Conservation (phyloP, 1,140 invertebrate genomes). For the Eueides isabella region DNA sequence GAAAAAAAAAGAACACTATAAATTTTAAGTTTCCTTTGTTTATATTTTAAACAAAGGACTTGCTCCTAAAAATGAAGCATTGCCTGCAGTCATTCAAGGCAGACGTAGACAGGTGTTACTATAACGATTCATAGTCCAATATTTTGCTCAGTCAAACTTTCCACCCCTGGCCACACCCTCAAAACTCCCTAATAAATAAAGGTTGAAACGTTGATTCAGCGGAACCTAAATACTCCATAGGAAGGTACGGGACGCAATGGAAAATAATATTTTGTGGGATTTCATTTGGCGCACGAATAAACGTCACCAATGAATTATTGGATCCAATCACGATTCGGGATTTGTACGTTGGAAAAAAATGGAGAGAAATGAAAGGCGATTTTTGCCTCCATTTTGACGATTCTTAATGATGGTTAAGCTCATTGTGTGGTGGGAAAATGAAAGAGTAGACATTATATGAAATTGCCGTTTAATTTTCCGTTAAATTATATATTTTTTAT, state of each 20-base stretch:
- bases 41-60: too few species aligned
- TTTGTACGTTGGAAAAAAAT: conserved; percentile 27
- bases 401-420: neutral
- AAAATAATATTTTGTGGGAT: conserved; percentile 35
- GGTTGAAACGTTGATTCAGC: conserved; percentile 16
- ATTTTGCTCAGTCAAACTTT: conserved; percentile 12
- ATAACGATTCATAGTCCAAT: neutral
- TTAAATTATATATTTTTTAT: neutral
- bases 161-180: conserved; percentile 7
- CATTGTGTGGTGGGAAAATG: neutral
- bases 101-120: neutral
- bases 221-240: conserved; percentile 19
- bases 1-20: too few species aligned
- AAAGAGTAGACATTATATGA: neutral
- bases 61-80: neutral
- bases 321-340: conserved; percentile 32
- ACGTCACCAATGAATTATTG: conserved; percentile 35
- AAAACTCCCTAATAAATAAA: conserved; percentile 20
- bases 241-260: neutral
- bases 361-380: conserved; percentile 10
- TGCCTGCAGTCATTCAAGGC: neutral
- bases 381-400: conserved; percentile 13
- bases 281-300: conserved; percentile 25
- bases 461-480: neutral
- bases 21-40: too few species aligned